These are phyloP conservation scores for Laticauda laticaudata DNA, from an alignment of 2,113 vertebrate genomes.

Conservation along the genomic window DNA sequence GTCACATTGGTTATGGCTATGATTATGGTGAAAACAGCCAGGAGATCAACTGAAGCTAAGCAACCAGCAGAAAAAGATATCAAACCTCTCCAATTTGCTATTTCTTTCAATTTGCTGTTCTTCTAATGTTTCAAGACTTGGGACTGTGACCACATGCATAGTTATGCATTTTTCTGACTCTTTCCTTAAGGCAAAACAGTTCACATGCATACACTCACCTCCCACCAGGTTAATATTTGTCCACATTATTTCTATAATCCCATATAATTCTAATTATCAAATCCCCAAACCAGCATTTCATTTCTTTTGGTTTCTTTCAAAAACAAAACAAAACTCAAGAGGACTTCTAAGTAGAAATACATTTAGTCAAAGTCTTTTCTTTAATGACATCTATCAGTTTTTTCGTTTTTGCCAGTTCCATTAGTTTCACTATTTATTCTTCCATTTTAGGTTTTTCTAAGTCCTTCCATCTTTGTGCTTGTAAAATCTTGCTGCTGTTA, in stretches of 20 bases:
- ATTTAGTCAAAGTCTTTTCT: neutral
- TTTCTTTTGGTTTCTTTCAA: neutral
- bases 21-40: neutral
- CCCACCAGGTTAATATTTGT: neutral
- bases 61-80: neutral
- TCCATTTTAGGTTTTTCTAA: neutral
- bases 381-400: neutral
- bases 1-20: too few relatives aligned
- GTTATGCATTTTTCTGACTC: constrained; percentile 7
- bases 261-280: neutral
- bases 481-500: neutral
- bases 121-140: neutral
- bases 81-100: neutral
- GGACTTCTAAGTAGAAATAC: neutral
- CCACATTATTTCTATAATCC: neutral
- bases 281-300: neutral
- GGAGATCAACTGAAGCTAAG: neutral
- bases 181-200: neutral
- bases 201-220: neutral
- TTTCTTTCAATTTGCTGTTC: neutral
- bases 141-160: neutral
- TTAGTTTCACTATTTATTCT: neutral
- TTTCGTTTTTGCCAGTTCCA: neutral
- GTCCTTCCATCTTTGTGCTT: neutral
- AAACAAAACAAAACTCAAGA: neutral